Conservation (phyloP, 2,797 vertebrate genomes). For the Phoxinus dragarum region DNA sequence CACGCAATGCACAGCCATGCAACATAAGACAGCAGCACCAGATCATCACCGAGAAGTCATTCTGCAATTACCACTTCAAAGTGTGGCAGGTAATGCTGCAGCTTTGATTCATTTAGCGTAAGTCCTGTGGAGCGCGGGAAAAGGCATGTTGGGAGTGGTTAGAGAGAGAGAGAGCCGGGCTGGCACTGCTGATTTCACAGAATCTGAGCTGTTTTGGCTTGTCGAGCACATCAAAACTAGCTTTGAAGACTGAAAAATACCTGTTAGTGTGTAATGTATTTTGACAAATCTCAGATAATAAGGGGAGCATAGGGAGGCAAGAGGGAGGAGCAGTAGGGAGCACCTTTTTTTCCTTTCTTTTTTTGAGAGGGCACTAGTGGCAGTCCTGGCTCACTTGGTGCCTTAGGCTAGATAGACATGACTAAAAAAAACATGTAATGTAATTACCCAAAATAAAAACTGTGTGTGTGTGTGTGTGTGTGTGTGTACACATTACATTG, state of each 20-base stretch:
- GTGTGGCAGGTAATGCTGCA: slow-evolving; percentile 75
- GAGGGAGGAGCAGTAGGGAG: slow-evolving; percentile 28
- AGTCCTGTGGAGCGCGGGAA: slow-evolving; percentile 78
- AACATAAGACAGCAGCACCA: slow-evolving; percentile 69
- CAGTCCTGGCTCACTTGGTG: slow-evolving; percentile 23
- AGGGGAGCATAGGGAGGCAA: slow-evolving; percentile 61
- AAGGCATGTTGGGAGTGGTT: slow-evolving; percentile 76
- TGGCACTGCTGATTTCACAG: slow-evolving; percentile 84
- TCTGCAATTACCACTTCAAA: slow-evolving; percentile 83
- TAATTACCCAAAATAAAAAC: slow-evolving; percentile 19
- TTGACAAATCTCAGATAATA: slow-evolving; percentile 86
- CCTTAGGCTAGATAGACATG: slow-evolving; percentile 3
- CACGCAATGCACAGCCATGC: slow-evolving; percentile 60
- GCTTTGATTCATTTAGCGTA: slow-evolving; percentile 85
- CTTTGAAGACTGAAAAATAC: slow-evolving; percentile 86
- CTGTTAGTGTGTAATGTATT: slow-evolving; percentile 86
- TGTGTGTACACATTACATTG: too few relatives aligned
- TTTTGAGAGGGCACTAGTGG: slow-evolving; percentile 8
- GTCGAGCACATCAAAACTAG: slow-evolving; percentile 81
- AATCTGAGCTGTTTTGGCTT: slow-evolving; percentile 81
- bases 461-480: background rate
- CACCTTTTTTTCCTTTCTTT: background rate
- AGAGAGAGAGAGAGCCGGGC: slow-evolving; percentile 68
- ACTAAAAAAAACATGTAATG: background rate
- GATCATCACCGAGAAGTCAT: slow-evolving; percentile 76